phyloP scores from a whole-genome alignment of 2,113 vertebrate genomes.

The Podarcis raffonei region DNA sequence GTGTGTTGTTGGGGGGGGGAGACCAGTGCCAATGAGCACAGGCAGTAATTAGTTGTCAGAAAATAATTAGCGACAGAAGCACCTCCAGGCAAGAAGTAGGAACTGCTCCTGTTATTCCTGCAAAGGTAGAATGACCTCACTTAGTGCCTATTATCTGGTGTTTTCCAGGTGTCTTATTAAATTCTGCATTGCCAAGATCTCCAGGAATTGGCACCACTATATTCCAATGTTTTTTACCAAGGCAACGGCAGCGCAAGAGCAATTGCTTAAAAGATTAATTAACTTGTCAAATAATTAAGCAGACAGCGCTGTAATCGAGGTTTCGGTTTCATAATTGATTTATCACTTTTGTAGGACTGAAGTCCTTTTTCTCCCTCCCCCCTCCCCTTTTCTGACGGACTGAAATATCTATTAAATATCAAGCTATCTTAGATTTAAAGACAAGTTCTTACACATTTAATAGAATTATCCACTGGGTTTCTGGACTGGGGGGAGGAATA shows the following conservation, averaged over 20 bases:
- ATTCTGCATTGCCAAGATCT: constrained; percentile 60
- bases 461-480: no score
- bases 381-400: constrained; percentile 1
- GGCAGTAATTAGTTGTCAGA: constrained; percentile 57
- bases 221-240: constrained; percentile 59
- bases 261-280: constrained; percentile 78
- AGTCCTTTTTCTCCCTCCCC: not conserved
- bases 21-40: constrained; percentile 28
- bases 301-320: constrained; percentile 71
- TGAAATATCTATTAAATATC: constrained; percentile 8
- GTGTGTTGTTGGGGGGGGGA: not conserved
- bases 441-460: not conserved
- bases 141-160: constrained; percentile 53
- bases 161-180: constrained; percentile 63
- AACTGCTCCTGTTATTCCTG: constrained; percentile 44
- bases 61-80: constrained; percentile 68
- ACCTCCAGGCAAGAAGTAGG: constrained; percentile 53
- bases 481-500: no score
- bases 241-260: constrained; percentile 60
- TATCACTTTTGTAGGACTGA: constrained; percentile 71
- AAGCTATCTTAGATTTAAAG: not conserved
- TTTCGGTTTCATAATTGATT: constrained; percentile 77
- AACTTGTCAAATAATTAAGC: constrained; percentile 81
- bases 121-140: constrained; percentile 65
- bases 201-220: constrained; percentile 57